Evolutionary conservation across 2,888 invertebrate genomes (phyloP).

Genomic region (Lepidochrysops patricia): DNA sequence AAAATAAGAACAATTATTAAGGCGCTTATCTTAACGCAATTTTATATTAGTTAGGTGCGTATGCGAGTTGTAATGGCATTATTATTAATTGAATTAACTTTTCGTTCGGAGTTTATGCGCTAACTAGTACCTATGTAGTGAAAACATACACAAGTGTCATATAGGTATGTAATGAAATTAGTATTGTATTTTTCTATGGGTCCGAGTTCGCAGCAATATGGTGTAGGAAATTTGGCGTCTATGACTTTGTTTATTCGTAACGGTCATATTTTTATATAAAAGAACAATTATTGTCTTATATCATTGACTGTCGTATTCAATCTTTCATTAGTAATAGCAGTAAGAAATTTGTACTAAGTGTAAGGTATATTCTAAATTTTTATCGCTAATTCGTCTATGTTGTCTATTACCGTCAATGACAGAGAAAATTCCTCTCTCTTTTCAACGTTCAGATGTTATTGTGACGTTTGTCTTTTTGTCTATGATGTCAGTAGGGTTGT

Average conservation of each 20-base stretch:
- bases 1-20: slow-evolving; percentile 38
- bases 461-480: background rate
- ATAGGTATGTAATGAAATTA: slow-evolving; percentile 21
- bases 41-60: slow-evolving; percentile 32
- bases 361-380: background rate
- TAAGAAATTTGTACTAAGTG: slow-evolving; percentile 10
- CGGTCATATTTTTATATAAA: slow-evolving; percentile 13
- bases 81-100: slow-evolving; percentile 23
- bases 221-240: background rate
- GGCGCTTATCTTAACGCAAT: slow-evolving; percentile 39
- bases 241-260: background rate
- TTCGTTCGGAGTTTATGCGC: slow-evolving; percentile 23
- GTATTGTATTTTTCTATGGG: slow-evolving; percentile 25
- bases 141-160: slow-evolving; percentile 19
- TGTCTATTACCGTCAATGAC: background rate
- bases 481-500: background rate
- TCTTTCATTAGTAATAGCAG: slow-evolving; percentile 4
- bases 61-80: slow-evolving; percentile 25
- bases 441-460: background rate
- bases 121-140: slow-evolving; percentile 26
- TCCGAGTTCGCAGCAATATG: slow-evolving; percentile 3
- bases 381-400: background rate
- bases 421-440: background rate
- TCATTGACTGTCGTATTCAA: slow-evolving; percentile 5
- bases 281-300: slow-evolving; percentile 7